Evolutionary conservation across 2,797 vertebrate genomes (phyloP).

Genomic region (Coccyzus lansbergi): DNA sequence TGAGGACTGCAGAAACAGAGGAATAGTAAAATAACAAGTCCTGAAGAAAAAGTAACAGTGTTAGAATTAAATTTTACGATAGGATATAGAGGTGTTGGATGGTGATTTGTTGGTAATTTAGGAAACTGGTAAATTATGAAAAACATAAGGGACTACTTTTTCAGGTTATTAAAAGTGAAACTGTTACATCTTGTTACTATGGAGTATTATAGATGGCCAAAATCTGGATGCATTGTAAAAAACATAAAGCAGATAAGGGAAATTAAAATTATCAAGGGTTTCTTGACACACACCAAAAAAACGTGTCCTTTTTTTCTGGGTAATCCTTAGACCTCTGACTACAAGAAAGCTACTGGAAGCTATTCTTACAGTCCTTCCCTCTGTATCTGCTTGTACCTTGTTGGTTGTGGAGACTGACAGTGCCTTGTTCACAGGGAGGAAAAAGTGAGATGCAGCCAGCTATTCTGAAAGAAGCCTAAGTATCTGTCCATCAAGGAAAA

Average conservation of each 20-base stretch:
- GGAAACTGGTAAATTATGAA: not conserved
- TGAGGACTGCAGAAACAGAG: not conserved
- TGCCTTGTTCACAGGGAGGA: not conserved
- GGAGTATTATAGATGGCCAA: not conserved
- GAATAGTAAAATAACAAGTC: not conserved
- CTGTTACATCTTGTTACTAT: not conserved
- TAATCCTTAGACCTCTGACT: not conserved
- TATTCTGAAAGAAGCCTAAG: not conserved
- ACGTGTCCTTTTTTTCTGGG: fast-evolving
- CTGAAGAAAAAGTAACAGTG: not conserved
- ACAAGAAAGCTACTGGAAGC: not conserved
- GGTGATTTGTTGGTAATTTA: not conserved
- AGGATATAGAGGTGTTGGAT: not conserved
- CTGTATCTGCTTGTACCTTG: not conserved
- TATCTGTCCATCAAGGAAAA: not conserved
- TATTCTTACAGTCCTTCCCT: fast-evolving
- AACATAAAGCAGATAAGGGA: not conserved
- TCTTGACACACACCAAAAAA: not conserved
- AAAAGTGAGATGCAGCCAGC: fast-evolving
- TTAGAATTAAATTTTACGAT: not conserved
- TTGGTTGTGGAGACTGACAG: not conserved
- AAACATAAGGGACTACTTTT: fast-evolving
- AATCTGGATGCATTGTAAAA: not conserved
- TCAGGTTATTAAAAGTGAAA: not conserved
- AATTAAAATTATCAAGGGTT: not conserved